Base-by-base conservation (phyloP, 1,140 invertebrate species). In the Calycopis cecrops region DNA sequence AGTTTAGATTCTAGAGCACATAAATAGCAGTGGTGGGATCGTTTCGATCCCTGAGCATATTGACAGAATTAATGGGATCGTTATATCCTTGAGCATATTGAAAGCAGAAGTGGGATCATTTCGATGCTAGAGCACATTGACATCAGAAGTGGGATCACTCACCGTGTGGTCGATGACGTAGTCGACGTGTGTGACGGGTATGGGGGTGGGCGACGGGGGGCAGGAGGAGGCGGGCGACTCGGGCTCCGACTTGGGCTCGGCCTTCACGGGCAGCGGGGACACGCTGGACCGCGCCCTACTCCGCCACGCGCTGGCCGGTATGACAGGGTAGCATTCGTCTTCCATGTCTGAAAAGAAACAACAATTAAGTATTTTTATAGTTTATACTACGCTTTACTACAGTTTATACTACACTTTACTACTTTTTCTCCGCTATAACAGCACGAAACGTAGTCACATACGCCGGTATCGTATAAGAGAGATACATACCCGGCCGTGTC, bases 301-400 rank as follows among this genome's bases (percentile, higher is more conserved):
- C 51, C 86, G 75, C 86, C 85, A 88, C 50, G 86, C 90, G 48
- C 89, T 90, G 52, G 91, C 92, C 40, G 93, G 91, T 65, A 94
- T 94, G 10, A 91, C 90, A 34, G 93, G 92, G 74, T 93, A 95
- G 78, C 93, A 95, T 73, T 95, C 94, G 57, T 94, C 93, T 74
- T 95, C 94, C 92, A 95, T 94, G 69, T 95, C 94, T 95, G 85
- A 28, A 88, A 57, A 40, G 7, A 44, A 50, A n/a, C n/a, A n/a
- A n/a, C n/a, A n/a, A n/a, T n/a, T n/a, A 89, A 18, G 9, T 16
- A 40, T 52, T 17, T 48, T 18, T 17, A 12, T 35, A n/a, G 0
- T 35, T n/a, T 12, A 16, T 11, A 38, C 12, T 1, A 52, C 49
- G 16, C 10, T 38, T 10, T 9, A 44, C 4, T 6, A 44, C 16